Conservation (phyloP, 2,113 vertebrate species). For the Spea bombifrons region DNA sequence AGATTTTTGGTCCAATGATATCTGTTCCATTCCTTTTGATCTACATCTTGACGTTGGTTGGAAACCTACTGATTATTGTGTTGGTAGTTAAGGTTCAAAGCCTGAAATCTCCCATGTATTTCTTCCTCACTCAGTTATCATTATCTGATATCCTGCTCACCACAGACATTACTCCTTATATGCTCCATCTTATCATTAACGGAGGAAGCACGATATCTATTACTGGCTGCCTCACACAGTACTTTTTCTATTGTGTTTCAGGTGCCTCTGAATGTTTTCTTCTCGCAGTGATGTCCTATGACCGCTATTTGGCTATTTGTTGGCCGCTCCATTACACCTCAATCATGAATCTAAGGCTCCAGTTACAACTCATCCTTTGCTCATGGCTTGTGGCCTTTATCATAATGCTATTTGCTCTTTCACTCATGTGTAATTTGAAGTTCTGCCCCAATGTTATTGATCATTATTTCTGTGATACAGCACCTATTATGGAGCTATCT, state of each 20-base stretch:
- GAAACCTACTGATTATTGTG: no score
- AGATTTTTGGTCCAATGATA: no score
- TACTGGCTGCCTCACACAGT: not conserved
- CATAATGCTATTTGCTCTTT: not conserved
- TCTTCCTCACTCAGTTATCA: no score
- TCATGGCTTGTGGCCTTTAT: not conserved
- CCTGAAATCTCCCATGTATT: no score
- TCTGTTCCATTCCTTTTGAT: no score
- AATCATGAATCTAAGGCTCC: not conserved
- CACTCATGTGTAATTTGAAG: not conserved
- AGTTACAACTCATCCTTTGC: not conserved
- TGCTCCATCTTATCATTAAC: not conserved
- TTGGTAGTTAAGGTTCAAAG: no score
- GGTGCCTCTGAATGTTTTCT: not conserved
- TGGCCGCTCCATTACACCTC: not conserved
- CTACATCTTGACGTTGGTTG: no score
- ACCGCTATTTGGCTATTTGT: no score
- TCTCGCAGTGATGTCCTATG: not conserved
- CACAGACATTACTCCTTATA: not conserved
- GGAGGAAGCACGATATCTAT: not conserved
- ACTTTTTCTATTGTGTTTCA: not conserved
- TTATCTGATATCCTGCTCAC: not conserved
- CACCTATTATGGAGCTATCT: not conserved
- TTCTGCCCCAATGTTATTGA: not conserved
- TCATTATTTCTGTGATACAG: slow-evolving; percentile 10